Evolutionary conservation across 1,140 invertebrate genomes (phyloP).

Genomic region (Meteorus sp.): DNA sequence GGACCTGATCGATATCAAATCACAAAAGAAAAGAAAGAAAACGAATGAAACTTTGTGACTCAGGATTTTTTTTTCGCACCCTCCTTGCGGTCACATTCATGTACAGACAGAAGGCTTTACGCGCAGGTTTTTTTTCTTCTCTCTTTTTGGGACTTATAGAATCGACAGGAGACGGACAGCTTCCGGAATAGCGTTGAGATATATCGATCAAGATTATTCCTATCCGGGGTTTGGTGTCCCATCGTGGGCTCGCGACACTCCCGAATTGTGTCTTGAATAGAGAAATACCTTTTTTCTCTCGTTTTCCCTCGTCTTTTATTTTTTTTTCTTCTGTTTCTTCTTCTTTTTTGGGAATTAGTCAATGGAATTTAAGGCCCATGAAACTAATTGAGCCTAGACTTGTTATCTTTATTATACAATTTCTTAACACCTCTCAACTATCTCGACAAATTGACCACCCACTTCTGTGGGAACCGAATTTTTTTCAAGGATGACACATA

Average conservation of each 20-base stretch:
- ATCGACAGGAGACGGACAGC: slow-evolving; percentile 45
- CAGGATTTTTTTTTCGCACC: slow-evolving; percentile 27
- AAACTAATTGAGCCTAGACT: slow-evolving; percentile 45
- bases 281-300: slow-evolving; percentile 18
- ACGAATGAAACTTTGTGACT: background rate
- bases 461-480: background rate
- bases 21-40: too few relatives aligned
- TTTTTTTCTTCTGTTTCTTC: too few relatives aligned
- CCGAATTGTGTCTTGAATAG: background rate
- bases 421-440: slow-evolving; percentile 24
- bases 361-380: slow-evolving; percentile 6
- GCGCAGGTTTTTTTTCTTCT: background rate
- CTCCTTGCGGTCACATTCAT: slow-evolving; percentile 5
- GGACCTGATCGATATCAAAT: slow-evolving; percentile 11
- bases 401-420: slow-evolving; percentile 21
- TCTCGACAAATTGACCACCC: slow-evolving; percentile 27
- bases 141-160: slow-evolving; percentile 5
- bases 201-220: slow-evolving; percentile 40
- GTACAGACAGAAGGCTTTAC: background rate
- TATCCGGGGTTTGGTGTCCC: background rate
- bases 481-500: background rate
- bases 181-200: slow-evolving; percentile 56
- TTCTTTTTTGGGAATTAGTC: slow-evolving; percentile 6
- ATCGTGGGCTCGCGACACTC: background rate
- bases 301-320: background rate